Evolutionary conservation across 2,113 vertebrate species (phyloP).

Genomic region (Sinocyclocheilus maitianheensis): DNA sequence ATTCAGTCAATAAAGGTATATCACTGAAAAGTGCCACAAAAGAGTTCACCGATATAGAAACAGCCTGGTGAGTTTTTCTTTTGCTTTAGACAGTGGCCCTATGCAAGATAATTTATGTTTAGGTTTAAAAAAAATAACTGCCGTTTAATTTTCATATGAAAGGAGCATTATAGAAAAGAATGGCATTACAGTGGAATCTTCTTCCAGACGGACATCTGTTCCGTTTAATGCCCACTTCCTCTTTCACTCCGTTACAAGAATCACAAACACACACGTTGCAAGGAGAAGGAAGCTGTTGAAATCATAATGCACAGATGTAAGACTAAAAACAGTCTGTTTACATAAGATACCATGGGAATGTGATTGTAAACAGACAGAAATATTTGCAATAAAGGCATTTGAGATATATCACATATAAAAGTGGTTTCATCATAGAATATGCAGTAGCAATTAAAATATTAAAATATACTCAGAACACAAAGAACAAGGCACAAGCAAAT

Average conservation of each 20-base stretch:
- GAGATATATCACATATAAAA: neutral
- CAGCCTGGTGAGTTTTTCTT: neutral
- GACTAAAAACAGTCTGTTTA: neutral
- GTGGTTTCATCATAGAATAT: neutral
- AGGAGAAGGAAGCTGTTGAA: constrained; percentile 65
- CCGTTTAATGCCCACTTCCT: constrained; percentile 61
- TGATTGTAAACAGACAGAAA: neutral
- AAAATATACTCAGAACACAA: neutral
- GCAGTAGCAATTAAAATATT: neutral
- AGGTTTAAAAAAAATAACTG: neutral
- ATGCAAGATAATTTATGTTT: neutral
- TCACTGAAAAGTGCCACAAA: neutral
- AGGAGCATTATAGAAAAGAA: neutral
- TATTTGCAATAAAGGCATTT: neutral
- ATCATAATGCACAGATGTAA: constrained; percentile 4
- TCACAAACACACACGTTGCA: constrained; percentile 67
- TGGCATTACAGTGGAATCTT: neutral
- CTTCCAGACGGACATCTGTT: constrained; percentile 10
- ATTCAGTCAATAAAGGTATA: neutral
- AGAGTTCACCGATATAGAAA: neutral
- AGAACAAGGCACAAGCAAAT: neutral
- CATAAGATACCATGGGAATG: neutral
- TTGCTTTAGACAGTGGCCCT: neutral
- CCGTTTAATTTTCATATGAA: neutral
- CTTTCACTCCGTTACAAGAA: constrained; percentile 64